Percentiles rank a stretch among this genome's conserved stretches.
Conservation (phyloP, 2,113 vertebrate species). For the Isichthys henryi region DNA sequence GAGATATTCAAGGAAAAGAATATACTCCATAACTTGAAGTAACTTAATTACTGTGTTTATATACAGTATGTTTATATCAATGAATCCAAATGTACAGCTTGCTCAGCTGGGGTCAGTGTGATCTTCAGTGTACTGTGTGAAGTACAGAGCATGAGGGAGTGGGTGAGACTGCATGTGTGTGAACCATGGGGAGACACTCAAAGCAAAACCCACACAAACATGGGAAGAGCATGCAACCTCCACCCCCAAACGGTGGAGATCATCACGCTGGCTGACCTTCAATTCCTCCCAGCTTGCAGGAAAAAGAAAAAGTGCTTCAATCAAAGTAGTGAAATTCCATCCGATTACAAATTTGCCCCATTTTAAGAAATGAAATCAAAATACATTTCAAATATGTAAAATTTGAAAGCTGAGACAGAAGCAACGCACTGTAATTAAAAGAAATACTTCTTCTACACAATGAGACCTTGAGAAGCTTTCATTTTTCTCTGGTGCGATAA, state of each 20-base stretch:
- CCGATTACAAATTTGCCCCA: neutral
- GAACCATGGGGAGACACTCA: neutral
- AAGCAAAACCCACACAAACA: neutral
- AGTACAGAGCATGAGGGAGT: neutral
- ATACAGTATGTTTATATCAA: no score
- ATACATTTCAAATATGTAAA: neutral
- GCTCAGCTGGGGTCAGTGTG: neutral
- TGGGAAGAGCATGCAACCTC: neutral
- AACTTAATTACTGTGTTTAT: no score
- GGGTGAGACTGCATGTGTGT: neutral
- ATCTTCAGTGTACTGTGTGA: neutral
- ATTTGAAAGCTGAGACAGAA: neutral
- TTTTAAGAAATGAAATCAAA: neutral
- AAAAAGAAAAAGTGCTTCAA: neutral
- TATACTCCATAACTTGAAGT: neutral
- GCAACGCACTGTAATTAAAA: neutral
- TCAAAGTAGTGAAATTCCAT: neutral
- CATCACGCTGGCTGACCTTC: neutral
- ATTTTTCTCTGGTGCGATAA: slow-evolving; percentile 24
- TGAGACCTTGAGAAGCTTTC: slow-evolving; percentile 6
- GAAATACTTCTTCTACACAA: neutral
- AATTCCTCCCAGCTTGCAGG: neutral
- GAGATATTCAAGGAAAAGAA: neutral
- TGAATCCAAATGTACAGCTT: neutral
- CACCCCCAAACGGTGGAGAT: neutral